These are phyloP conservation scores for Sus cebifrons DNA, from an alignment of 2,797 vertebrate species.

Conservation along the genomic window DNA sequence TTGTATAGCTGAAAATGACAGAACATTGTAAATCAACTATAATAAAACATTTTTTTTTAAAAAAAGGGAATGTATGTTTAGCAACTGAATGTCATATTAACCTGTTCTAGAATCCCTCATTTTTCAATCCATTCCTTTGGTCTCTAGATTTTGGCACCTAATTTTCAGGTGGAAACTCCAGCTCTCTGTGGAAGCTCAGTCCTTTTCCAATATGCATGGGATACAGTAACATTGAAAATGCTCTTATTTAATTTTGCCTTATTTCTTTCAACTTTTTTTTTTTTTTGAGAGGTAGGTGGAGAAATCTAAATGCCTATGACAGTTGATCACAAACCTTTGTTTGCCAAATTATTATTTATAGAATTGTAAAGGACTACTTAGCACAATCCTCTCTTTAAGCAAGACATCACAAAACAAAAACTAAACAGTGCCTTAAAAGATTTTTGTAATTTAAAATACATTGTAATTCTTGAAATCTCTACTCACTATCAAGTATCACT, in stretches of 20 bases:
- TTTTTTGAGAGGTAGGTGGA: no score
- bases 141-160: not conserved
- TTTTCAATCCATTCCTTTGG: not conserved
- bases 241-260: not conserved
- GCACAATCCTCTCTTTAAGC: not conserved
- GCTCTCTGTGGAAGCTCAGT: not conserved
- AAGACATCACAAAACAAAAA: not conserved
- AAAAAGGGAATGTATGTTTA: not conserved
- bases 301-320: not conserved
- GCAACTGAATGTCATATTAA: not conserved
- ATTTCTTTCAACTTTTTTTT: not conserved
- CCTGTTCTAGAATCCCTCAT: not conserved
- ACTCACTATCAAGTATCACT: not conserved
- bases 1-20: no score
- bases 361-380: not conserved
- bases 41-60: no score
- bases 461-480: constrained; percentile 22
- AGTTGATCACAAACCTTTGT: not conserved
- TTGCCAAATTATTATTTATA: not conserved
- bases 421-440: not conserved
- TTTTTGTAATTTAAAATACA: not conserved
- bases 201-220: not conserved
- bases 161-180: not conserved
- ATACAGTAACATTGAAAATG: not conserved
- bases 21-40: no score